Conservation (phyloP, 1,140 invertebrate genomes). For the Chlorops oryzae region DNA sequence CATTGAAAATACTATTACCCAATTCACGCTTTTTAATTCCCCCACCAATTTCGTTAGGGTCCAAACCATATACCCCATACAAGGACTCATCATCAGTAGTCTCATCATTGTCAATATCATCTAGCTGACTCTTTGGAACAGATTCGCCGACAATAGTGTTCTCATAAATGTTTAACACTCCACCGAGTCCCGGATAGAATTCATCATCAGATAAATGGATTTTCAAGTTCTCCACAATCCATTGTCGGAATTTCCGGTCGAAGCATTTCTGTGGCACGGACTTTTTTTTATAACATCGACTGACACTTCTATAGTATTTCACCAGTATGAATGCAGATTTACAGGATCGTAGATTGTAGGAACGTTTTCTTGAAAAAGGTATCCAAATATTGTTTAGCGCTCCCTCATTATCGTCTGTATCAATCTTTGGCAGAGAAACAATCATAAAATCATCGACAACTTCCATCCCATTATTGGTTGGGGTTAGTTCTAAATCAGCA, state of each 20-base stretch:
- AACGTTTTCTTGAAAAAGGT: slow-evolving; percentile 34
- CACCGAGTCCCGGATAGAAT: slow-evolving; percentile 44
- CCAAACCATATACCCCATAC: no score
- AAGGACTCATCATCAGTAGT: no score
- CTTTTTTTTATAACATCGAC: slow-evolving; percentile 32
- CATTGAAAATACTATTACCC: no score
- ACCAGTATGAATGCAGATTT: slow-evolving; percentile 29
- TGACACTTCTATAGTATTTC: slow-evolving; percentile 31
- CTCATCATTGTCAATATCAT: no score
- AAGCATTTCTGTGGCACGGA: slow-evolving; percentile 22
- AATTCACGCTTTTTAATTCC: no score
- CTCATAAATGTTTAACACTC: slow-evolving; percentile 31
- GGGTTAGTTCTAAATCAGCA: no score
- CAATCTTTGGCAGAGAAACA: slow-evolving; percentile 32
- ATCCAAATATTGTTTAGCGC: slow-evolving; percentile 34
- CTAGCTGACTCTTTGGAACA: no score
- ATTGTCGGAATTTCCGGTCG: slow-evolving; percentile 28
- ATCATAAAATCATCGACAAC: slow-evolving; percentile 35
- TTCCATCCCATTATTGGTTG: no score
- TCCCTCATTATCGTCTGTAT: slow-evolving; percentile 24
- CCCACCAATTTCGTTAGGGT: no score
- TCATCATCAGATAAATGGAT: slow-evolving; percentile 32
- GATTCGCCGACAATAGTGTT: no score
- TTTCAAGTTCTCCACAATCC: slow-evolving; percentile 33
- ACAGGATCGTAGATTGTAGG: slow-evolving; percentile 32